Evolutionary conservation across 2,888 invertebrate species (phyloP), one percentile per base, ranked within the genome.

Genomic region (Lithophane socia): DNA sequence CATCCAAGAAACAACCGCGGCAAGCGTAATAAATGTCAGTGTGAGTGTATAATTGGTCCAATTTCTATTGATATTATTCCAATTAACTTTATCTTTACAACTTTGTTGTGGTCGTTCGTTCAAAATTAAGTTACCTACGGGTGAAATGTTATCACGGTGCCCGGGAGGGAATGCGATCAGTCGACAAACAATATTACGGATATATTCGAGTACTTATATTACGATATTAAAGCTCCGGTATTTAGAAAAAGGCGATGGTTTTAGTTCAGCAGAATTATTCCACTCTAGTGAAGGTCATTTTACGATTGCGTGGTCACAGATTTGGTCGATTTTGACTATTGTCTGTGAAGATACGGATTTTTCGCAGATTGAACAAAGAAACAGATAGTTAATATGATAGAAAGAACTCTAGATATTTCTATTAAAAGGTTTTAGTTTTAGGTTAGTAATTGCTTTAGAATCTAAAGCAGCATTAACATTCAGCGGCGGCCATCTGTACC

Each of bases 1-100:
- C 52, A 52, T 52, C 54, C 21, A 52, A 9, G 21, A 9, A 54
- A 3, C 9, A 21, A 54, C 21, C 54, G 54, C 21, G 9, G 54
- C 9, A 54, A 54, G 54, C 21, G 8, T 54, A 54, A 21, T 54
- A 54, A 37, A 71, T 67, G 24, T n/a, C 42, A 65, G n/a, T 29
- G 29, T 18, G n/a, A n/a, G 12, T 52, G 72, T 52, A 24, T 13
- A 71, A 52, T 70, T 69, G 10, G 58, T 44, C 7, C 37, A n/a
- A 66, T 56, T 75, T 77, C 63, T 74, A 60, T 64, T 64, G 65
- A 69, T 85, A 42, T 84, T 85, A 71, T 82, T 82, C 85, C 75
- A 84, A 75, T 75, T 85, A 73, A 29, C 44, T 49, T 74, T 84
- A 85, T 85, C 82, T 84, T 82, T 82, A 77, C 56, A 67, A 82